Evolutionary conservation across 2,888 invertebrate genomes (phyloP).

Genomic region (Amphipyra berbera): DNA sequence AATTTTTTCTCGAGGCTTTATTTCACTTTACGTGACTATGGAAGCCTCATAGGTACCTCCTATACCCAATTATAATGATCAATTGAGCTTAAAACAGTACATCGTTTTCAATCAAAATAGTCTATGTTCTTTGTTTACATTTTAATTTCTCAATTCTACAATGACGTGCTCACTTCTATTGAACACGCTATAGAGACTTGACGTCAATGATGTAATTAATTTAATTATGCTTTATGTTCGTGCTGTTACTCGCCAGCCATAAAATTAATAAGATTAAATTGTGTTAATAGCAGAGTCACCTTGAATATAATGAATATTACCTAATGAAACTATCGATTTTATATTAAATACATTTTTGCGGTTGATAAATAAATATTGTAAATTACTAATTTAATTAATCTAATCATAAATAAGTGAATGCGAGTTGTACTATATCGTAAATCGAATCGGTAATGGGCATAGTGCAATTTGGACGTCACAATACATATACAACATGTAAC

Average conservation of each 20-base stretch:
- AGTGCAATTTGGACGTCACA: too few species aligned
- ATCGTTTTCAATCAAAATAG: constrained; percentile 19
- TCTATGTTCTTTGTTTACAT: constrained; percentile 5
- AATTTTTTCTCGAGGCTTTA: too few species aligned
- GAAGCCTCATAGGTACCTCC: too few species aligned
- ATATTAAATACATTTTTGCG: too few species aligned
- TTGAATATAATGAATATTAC: constrained; percentile 8
- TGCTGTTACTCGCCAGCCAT: constrained; percentile 6
- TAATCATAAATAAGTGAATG: too few species aligned
- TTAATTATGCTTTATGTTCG: constrained; percentile 10
- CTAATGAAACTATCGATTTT: too few species aligned
- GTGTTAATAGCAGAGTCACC: constrained; percentile 17
- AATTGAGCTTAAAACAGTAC: constrained; percentile 15
- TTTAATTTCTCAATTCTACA: constrained; percentile 19
- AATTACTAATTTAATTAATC: too few species aligned
- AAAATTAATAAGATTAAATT: constrained; percentile 30
- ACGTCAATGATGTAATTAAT: constrained; percentile 21
- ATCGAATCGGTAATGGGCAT: too few species aligned
- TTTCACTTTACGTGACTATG: too few species aligned
- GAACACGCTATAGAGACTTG: constrained; percentile 1
- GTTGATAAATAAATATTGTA: too few species aligned
- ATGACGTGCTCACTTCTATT: constrained; percentile 15
- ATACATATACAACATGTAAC: too few species aligned
- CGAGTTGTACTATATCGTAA: too few species aligned
- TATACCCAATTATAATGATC: not conserved